Evolutionary conservation across 2,797 vertebrate species (phyloP), one percentile per base, ranked within the genome.

Genomic region (Sitta carolinensis): DNA sequence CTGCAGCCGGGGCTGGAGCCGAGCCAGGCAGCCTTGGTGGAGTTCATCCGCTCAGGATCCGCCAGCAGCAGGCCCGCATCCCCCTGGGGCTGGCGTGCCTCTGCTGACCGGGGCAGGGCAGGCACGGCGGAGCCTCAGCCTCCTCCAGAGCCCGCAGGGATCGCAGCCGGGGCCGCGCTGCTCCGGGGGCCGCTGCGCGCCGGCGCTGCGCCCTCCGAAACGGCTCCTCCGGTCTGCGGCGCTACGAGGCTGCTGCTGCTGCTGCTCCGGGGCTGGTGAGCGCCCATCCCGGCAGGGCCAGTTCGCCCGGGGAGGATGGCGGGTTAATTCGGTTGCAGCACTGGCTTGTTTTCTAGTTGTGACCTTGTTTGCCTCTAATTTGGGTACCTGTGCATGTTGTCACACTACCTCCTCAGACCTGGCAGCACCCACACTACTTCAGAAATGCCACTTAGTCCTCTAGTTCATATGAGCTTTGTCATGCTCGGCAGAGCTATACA

Each of bases 311-410:
- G 59, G 21, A 45, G 68, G 32, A n/a, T 40, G 58, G 54, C 16
- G 72, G 52, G 32, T 83, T 80, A 61, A 51, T 54, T 80, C 29
- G 7, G 13, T 27, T 34, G 16, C 72, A 77, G 79, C n/a, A 9
- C 38, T 43, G 64, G 30, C n/a, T 87, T 47, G 17, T 83, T 92
- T 74, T 75, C 82, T 43, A 25, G 23, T 7, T 57, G 47, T 68
- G 85, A 90, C 93, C 82, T 91, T 77, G 87, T 91, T 89, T 94
- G 79, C 75, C 91, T 87, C 68, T 87, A 43, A 92, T 85, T 87
- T 87, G 68, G 38, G 66, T 72, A 61, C 64, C 73, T 94, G 87
- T 70, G 73, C 69, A 16, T 63, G 82, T 42, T 54, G 84, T 77
- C 87, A 62, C 54, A 15, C 45, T 40, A 5, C 76, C 54, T 42